A percentile compares a stretch with the other conserved stretches of the same genome.
Evolutionary conservation across 2,113 vertebrate species (phyloP).

Genomic region (Pelodiscus sinensis): DNA sequence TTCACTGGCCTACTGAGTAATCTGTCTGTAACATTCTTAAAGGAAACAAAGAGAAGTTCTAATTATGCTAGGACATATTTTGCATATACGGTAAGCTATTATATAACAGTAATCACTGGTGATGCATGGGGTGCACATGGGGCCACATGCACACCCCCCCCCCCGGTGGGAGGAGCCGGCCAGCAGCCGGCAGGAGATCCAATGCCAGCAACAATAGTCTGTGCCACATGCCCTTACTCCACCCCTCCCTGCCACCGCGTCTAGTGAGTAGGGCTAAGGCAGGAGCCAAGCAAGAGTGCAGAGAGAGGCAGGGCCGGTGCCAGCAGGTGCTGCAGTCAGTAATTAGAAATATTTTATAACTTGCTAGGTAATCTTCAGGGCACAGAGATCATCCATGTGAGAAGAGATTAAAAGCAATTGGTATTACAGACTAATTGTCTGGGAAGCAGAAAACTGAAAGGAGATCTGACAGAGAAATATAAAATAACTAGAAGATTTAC

Average conservation of each 20-base stretch:
- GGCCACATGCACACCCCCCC: too few relatives aligned
- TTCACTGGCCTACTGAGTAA: not conserved
- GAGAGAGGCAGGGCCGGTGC: too few relatives aligned
- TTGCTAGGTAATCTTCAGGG: not conserved
- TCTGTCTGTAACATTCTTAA: constrained; percentile 14
- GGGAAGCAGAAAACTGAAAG: not conserved
- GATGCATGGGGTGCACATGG: too few relatives aligned
- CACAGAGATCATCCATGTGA: not conserved
- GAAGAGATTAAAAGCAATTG: not conserved
- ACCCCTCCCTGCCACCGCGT: too few relatives aligned
- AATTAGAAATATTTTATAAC: not conserved
- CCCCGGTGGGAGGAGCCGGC: too few relatives aligned
- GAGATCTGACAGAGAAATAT: not conserved
- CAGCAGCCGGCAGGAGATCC: too few relatives aligned
- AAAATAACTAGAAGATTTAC: not conserved
- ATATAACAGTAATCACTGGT: too few relatives aligned
- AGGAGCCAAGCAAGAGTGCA: too few relatives aligned
- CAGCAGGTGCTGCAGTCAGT: not conserved
- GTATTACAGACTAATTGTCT: not conserved
- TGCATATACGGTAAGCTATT: not conserved
- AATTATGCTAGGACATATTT: not conserved
- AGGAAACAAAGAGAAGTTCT: constrained; percentile 3
- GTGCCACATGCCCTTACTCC: too few relatives aligned
- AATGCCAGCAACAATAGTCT: too few relatives aligned
- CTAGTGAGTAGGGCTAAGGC: too few relatives aligned